phyloP scores from a whole-genome alignment of 2,888 invertebrate species.

The Netelia inedita region DNA sequence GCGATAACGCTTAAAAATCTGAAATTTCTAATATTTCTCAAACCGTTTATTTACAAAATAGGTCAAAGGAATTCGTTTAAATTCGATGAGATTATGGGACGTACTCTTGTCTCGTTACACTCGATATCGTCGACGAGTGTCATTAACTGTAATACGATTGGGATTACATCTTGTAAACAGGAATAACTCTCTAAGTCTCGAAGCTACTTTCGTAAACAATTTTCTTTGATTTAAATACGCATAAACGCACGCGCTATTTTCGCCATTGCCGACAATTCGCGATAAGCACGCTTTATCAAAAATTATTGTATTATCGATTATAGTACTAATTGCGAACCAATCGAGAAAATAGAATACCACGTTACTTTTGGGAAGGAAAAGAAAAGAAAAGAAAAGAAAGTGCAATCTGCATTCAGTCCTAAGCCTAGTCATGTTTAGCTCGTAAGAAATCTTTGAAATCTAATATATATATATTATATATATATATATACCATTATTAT shows the following conservation, averaged over 20 bases:
- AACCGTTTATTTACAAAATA: no score
- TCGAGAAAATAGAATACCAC: constrained; percentile 37
- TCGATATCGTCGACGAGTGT: no score
- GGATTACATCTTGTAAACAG: no score
- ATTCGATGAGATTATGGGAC: no score
- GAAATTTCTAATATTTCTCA: no score
- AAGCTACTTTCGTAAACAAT: no score
- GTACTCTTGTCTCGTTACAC: no score
- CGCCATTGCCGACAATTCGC: constrained; percentile 21
- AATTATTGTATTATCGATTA: constrained; percentile 36
- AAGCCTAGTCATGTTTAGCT: constrained; percentile 71
- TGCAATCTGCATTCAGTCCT: constrained; percentile 68
- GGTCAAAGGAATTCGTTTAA: neutral
- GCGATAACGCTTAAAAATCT: no score
- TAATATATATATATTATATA: constrained; percentile 52
- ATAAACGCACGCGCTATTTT: neutral
- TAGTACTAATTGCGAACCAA: constrained; percentile 40
- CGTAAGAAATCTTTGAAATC: constrained; percentile 61
- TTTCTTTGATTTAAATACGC: no score
- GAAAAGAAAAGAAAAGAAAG: constrained; percentile 10
- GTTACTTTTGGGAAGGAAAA: constrained; percentile 32
- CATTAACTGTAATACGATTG: no score
- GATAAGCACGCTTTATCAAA: constrained; percentile 13
- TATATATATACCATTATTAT: constrained; percentile 26
- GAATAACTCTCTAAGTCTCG: no score